These are phyloP conservation scores for Apamea monoglypha DNA, from an alignment of 2,888 invertebrate genomes.

Conservation along the genomic window DNA sequence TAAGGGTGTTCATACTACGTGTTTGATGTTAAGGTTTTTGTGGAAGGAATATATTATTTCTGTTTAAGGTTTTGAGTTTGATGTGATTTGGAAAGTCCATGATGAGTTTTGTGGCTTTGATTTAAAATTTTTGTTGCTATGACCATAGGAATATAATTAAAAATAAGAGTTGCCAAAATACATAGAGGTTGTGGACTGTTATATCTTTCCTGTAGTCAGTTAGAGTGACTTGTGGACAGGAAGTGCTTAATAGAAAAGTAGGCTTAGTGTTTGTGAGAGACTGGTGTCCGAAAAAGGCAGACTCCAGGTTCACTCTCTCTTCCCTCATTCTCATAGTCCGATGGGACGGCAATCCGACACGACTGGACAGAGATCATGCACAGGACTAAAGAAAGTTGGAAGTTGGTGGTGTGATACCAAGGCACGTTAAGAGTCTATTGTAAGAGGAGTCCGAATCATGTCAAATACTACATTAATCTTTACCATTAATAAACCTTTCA, in stretches of 20 bases:
- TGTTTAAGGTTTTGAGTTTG: constrained; percentile 3
- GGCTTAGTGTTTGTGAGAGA: too few species aligned
- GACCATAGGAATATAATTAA: neutral
- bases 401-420: too few species aligned
- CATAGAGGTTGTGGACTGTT: too few species aligned
- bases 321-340: too few species aligned
- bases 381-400: too few species aligned
- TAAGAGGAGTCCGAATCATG: neutral
- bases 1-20: neutral
- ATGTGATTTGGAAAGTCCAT: constrained; percentile 8
- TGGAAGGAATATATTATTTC: neutral
- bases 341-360: too few species aligned
- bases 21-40: constrained; percentile 4
- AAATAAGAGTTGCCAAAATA: neutral
- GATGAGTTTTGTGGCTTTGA: neutral
- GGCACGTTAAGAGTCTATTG: neutral
- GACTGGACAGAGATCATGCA: too few species aligned
- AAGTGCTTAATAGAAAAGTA: too few species aligned
- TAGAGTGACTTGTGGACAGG: too few species aligned
- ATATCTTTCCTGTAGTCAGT: too few species aligned
- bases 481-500: neutral
- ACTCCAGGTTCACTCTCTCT: too few species aligned
- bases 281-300: too few species aligned
- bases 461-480: neutral
- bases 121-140: constrained; percentile 1